Base-by-base conservation (phyloP, 2,888 invertebrate genomes). In the Eupithecia insigniata region DNA sequence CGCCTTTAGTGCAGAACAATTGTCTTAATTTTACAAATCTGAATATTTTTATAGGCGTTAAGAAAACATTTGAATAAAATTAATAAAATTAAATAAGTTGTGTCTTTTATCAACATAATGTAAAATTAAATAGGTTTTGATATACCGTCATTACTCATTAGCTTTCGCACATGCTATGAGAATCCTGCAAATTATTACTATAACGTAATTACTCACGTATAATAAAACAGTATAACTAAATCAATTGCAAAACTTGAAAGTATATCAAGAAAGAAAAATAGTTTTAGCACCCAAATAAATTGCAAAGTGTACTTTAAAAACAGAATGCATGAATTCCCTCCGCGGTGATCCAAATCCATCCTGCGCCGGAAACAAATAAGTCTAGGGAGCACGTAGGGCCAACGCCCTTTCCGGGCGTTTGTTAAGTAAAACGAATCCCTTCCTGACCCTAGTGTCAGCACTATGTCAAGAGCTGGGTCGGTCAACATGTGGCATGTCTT, bases 381-480 rank as follows among this genome's bases (percentile, higher is more conserved):
- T 73, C 76, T 78, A 74, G 66, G 70, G 70, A 69, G 76, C 74
- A 75, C 76, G 76, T 76, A 73, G 75, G 67, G 66, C 72, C 70
- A 75, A 72, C 65, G 70, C 72, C 72, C 67, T 81, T 81, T 78
- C 80, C 79, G 78, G 77, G 78, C 79, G 78, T 82, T 80, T 79
- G 79, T 78, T 79, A 82, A 84, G 82, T 84, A 84, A 84, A 85
- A 83, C 80, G 76, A 76, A 84, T 83, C 83, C 83, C 81, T 83
- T 83, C 78, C 83, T 81, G 84, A 80, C 80, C 83, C 78, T 68
- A 71, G 22, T 32, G 61, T 62, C 61, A 62, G 61, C 61, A 60
- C 30, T 30, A 18, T 60, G 18, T 2, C 0, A 34, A 18, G 26
- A 28, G 18, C 55, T 26, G 58, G 39, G 7, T 43, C 16, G n/a